Base-by-base conservation (phyloP, 2,113 vertebrate genomes). In the Phoxinus phoxinus region DNA sequence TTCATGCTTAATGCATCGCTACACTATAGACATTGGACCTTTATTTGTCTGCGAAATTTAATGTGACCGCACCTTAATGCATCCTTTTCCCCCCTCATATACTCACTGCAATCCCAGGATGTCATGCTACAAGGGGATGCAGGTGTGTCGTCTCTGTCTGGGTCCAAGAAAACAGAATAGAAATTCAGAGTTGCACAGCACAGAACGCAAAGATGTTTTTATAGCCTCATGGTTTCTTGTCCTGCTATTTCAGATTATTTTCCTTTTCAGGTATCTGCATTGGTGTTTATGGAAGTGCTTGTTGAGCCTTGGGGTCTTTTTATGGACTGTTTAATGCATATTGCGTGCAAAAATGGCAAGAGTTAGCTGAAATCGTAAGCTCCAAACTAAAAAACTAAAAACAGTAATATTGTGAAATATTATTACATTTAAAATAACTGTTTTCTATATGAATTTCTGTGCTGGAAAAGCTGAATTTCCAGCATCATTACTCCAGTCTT, bases 91-190 rank as follows among this genome's bases (percentile, higher is more conserved):
- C n/a, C n/a, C n/a, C 4, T 74, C 2, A 0, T 75, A 23, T 86
- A 94, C 94, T 94, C 90, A 95, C 95, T 94, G 87, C 93, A 92
- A 75, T 94, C 94, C 91, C 93, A 94, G 73, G 96, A 96, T 59
- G 94, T 94, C 80, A 92, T 4, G 84, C 95, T 96, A 91, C 91
- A 93, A 0, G 88, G 95, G 72, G 96, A 96, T 3, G 93, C 90
- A 1, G 95, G 94, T 0, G 90, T 92, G 86, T 94, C 93, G 0
- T 94, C 94, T 92, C 21, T 92, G 73, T 94, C 96, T 97, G 91
- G 83, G 88, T 92, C 88, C 23, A 65, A 82, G n/a, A 37, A 72
- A 56, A 74, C 61, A 58, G 35, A 21, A 81, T 30, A 83, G 9
- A 25, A 82, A 41, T 74, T 81, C 41, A 76, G 53, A 11, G 27